phyloP scores from a whole-genome alignment of 2,113 vertebrate genomes.

The Stomatorhinus ivindoensis region DNA sequence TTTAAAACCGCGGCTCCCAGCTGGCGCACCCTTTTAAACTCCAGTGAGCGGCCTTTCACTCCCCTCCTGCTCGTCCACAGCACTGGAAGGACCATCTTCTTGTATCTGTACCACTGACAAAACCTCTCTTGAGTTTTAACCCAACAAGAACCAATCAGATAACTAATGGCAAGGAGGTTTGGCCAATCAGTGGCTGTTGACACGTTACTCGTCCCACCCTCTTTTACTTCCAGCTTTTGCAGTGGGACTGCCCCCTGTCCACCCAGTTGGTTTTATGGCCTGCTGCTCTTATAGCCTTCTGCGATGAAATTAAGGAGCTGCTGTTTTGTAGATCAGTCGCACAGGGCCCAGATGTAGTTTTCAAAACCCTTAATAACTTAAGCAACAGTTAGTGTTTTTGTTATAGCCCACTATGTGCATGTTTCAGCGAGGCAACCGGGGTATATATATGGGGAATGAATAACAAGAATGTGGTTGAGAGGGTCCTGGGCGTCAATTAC shows the following conservation, averaged over 20 bases:
- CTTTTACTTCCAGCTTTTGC: neutral
- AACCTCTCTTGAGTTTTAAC: neutral
- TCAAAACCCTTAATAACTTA: neutral
- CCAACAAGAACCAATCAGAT: neutral
- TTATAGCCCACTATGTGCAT: neutral
- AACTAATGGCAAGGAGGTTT: neutral
- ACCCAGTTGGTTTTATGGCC: neutral
- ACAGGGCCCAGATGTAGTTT: neutral
- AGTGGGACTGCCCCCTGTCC: neutral
- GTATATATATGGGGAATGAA: neutral
- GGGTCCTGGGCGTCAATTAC: neutral
- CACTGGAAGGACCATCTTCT: neutral
- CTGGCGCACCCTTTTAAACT: neutral
- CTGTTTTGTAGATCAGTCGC: neutral
- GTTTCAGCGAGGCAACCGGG: neutral
- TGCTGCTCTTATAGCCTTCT: neutral
- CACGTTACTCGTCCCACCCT: neutral
- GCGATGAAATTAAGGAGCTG: neutral
- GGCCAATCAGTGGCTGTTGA: neutral
- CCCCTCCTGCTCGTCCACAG: neutral
- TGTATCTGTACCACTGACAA: neutral
- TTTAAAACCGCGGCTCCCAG: neutral
- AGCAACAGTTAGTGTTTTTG: neutral
- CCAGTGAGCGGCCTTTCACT: neutral
- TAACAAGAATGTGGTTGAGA: neutral